phyloP scores from a whole-genome alignment of 2,888 invertebrate genomes.

The Ommatoiulus sabulosus region DNA sequence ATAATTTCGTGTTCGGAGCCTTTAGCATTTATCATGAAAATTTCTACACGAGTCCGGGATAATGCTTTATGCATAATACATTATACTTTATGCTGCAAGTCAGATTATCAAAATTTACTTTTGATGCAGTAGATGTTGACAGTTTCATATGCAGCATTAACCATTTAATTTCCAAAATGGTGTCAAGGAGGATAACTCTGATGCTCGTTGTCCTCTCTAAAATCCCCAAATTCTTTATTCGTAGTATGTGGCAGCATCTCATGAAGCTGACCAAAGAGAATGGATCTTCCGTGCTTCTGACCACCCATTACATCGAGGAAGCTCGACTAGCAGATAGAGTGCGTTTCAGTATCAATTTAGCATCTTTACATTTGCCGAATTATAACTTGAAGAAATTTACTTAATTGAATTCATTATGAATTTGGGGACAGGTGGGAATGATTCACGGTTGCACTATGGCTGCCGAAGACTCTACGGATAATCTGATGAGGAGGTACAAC shows the following conservation, averaged over 20 bases:
- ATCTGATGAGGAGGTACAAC: background rate
- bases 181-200: too few species aligned
- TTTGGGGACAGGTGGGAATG: background rate
- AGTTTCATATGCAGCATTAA: too few species aligned
- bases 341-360: background rate
- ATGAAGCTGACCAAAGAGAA: background rate
- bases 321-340: background rate
- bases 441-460: background rate
- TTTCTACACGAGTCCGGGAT: too few species aligned
- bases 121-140: too few species aligned
- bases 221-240: background rate
- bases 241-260: background rate
- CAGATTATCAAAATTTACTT: too few species aligned
- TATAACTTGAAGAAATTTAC: background rate
- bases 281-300: background rate
- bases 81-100: too few species aligned
- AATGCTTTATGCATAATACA: too few species aligned
- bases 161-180: too few species aligned
- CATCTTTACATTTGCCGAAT: background rate
- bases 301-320: conserved; percentile 16
- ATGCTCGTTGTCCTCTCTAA: too few species aligned
- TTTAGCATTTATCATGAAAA: too few species aligned
- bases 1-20: too few species aligned
- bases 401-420: background rate
- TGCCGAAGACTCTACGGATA: background rate